Conservation (phyloP, 2,888 invertebrate species). For the Subacronicta megacephala region DNA sequence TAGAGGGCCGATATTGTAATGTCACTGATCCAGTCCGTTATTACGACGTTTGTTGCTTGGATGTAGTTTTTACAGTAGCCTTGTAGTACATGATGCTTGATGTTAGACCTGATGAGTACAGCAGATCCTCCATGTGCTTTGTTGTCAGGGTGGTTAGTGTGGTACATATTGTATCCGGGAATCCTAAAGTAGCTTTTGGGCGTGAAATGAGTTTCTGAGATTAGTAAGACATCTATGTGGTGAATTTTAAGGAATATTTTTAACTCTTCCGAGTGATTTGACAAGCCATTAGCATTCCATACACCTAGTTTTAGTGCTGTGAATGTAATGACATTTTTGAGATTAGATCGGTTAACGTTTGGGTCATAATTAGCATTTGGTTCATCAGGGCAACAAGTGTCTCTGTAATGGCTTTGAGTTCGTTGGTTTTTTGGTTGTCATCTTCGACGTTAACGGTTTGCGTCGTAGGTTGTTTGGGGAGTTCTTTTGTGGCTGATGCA, state of each 20-base stretch:
- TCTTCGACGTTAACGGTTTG: too few relatives aligned
- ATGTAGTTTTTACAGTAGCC: background rate
- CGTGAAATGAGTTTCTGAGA: slow-evolving; percentile 18
- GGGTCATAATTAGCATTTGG: too few relatives aligned
- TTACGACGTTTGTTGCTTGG: slow-evolving; percentile 6
- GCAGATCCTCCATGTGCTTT: slow-evolving; percentile 10
- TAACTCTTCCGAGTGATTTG: slow-evolving; percentile 8
- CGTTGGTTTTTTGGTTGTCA: background rate
- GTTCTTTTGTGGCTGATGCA: too few relatives aligned
- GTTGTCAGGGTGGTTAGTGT: slow-evolving; percentile 12
- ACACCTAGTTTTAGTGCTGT: background rate
- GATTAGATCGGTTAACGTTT: too few relatives aligned
- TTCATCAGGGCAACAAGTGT: too few relatives aligned
- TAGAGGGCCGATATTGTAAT: slow-evolving; percentile 9
- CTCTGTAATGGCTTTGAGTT: too few relatives aligned
- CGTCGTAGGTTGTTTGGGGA: too few relatives aligned
- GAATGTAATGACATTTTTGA: too few relatives aligned
- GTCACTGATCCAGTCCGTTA: slow-evolving; percentile 7
- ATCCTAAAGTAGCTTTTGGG: slow-evolving; percentile 10
- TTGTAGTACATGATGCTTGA: background rate
- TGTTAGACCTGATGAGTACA: slow-evolving; percentile 12
- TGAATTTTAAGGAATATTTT: slow-evolving; percentile 31
- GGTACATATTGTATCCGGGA: slow-evolving; percentile 5
- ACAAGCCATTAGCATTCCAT: slow-evolving; percentile 23
- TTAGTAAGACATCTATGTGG: slow-evolving; percentile 18